Evolutionary conservation across 2,113 vertebrate species (phyloP).

Genomic region (Leuciscus idus): DNA sequence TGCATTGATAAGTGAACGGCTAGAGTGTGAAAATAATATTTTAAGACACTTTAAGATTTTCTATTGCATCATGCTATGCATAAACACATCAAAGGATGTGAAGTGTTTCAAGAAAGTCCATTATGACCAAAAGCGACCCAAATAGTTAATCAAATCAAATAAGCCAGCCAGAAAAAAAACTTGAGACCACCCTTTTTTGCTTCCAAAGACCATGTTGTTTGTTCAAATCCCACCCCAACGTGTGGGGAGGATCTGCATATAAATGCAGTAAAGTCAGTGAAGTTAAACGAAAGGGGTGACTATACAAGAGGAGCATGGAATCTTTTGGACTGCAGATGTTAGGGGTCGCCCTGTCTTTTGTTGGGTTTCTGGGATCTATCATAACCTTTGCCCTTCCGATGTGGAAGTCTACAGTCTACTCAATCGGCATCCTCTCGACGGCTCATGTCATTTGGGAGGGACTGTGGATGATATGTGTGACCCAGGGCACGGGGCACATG

Average conservation of each 20-base stretch:
- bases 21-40: too few relatives aligned
- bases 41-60: too few relatives aligned
- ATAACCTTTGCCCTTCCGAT: conserved; percentile 85
- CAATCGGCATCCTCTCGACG: conserved; percentile 26
- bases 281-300: background rate
- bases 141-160: background rate
- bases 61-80: too few relatives aligned
- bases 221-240: conserved; percentile 64
- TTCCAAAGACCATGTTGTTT: background rate
- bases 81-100: too few relatives aligned
- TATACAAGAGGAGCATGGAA: conserved; percentile 63
- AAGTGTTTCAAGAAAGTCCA: too few relatives aligned
- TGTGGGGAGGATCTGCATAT: conserved; percentile 17
- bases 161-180: background rate
- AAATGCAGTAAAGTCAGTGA: background rate
- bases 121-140: too few relatives aligned
- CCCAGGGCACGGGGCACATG: conserved; percentile 88
- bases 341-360: conserved; percentile 78
- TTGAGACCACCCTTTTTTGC: background rate
- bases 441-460: conserved; percentile 87
- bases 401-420: conserved; percentile 84
- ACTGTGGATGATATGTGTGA: conserved; percentile 88
- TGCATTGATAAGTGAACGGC: too few relatives aligned
- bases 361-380: conserved; percentile 87
- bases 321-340: conserved; percentile 89